A percentile compares a stretch with the other conserved stretches of the same genome.
Evolutionary conservation across 2,113 vertebrate species (phyloP).

Genomic region (Nerophis lumbriciformis): DNA sequence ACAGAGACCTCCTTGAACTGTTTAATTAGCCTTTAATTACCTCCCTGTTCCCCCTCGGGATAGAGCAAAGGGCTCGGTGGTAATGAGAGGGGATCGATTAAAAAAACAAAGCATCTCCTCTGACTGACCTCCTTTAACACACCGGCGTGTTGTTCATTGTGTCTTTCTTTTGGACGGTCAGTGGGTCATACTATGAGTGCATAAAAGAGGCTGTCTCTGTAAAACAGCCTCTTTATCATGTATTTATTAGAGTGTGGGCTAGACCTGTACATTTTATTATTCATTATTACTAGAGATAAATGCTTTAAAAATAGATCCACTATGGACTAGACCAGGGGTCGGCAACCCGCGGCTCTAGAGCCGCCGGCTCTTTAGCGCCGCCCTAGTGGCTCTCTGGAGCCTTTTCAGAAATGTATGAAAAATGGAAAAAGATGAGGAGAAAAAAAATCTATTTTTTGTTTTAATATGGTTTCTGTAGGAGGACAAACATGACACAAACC

Average conservation of each 20-base stretch:
- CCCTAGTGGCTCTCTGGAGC: no score
- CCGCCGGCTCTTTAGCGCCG: no score
- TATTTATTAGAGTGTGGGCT: neutral
- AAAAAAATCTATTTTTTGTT: no score
- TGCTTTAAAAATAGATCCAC: no score
- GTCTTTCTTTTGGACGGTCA: slow-evolving; percentile 30
- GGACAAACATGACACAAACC: no score
- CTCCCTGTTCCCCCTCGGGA: slow-evolving; percentile 51
- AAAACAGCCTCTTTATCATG: no score
- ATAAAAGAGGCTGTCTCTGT: neutral
- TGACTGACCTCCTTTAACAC: slow-evolving; percentile 17
- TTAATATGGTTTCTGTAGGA: no score
- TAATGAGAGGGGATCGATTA: slow-evolving; percentile 67
- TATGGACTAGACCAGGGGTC: no score
- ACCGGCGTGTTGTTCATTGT: slow-evolving; percentile 23
- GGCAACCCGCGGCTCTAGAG: no score
- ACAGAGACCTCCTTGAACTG: slow-evolving; percentile 34
- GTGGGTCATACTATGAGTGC: slow-evolving; percentile 2
- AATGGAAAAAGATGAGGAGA: no score
- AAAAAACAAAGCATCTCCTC: slow-evolving; percentile 45
- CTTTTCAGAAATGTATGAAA: no score
- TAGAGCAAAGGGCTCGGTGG: slow-evolving; percentile 48
- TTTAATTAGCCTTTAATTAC: slow-evolving; percentile 72
- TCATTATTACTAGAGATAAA: no score
- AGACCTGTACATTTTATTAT: slow-evolving; percentile 12